These are phyloP conservation scores for Acropternis orthonyx DNA, from an alignment of 2,797 vertebrate species.

Conservation along the genomic window DNA sequence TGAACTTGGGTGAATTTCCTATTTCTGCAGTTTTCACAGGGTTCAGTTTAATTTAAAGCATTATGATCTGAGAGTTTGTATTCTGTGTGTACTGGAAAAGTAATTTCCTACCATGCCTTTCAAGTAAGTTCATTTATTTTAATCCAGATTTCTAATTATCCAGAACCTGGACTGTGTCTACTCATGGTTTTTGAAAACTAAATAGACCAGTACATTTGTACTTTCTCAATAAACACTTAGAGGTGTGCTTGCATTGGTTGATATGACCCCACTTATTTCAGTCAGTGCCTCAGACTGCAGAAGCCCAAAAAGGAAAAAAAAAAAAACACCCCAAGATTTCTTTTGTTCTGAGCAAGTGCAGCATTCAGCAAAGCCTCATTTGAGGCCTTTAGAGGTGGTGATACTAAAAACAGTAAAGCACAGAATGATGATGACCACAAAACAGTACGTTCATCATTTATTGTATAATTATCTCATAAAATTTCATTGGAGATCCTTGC, in stretches of 20 bases:
- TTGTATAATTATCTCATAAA: conserved; percentile 14
- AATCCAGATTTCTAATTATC: neutral
- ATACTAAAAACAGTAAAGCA: neutral
- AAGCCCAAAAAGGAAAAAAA: neutral
- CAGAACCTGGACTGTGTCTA: neutral
- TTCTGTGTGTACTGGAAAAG: neutral
- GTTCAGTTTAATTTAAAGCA: neutral
- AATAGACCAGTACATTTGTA: neutral
- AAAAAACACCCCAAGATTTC: neutral
- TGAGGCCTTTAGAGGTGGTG: neutral
- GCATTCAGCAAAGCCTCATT: neutral
- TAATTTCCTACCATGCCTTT: neutral
- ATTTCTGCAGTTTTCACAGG: neutral
- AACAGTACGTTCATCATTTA: neutral
- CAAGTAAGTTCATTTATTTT: neutral
- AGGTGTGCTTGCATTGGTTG: neutral
- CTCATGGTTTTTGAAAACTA: neutral
- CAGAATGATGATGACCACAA: neutral
- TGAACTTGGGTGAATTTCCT: neutral
- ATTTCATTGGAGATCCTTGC: neutral
- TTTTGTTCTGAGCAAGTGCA: neutral
- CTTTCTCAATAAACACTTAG: neutral
- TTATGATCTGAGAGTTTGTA: neutral
- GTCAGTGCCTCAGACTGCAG: neutral
- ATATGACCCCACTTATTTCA: neutral